Conservation (phyloP, 2,113 vertebrate genomes). For the Scalopus aquaticus region DNA sequence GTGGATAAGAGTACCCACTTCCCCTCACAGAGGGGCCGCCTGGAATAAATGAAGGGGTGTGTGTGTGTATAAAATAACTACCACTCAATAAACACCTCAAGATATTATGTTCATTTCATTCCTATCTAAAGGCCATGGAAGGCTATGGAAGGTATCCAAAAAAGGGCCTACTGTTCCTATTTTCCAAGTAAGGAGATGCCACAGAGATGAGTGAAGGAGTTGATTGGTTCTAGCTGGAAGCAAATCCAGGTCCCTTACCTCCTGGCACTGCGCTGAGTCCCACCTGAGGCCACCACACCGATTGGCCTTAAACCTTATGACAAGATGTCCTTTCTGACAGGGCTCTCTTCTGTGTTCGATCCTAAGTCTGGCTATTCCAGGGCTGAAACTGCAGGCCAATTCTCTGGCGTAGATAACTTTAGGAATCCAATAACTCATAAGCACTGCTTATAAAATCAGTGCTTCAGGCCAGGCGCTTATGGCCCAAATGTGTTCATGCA, state of each 20-base stretch:
- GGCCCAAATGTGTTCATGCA: background rate
- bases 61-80: too few relatives aligned
- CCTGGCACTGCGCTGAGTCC: background rate
- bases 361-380: background rate
- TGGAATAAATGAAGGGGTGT: background rate
- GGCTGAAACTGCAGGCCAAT: background rate
- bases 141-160: too few relatives aligned
- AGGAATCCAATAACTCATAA: background rate
- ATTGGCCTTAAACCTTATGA: background rate
- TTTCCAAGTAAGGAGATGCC: background rate
- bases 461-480: background rate
- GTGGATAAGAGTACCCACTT: background rate
- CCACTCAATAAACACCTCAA: too few relatives aligned
- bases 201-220: background rate
- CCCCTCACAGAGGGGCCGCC: background rate
- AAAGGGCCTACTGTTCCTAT: too few relatives aligned
- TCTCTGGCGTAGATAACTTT: background rate
- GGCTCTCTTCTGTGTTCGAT: background rate
- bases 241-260: background rate
- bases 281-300: background rate
- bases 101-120: too few relatives aligned
- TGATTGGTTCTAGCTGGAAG: background rate
- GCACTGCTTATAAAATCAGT: background rate
- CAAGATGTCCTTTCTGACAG: background rate
- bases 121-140: too few relatives aligned